These are phyloP conservation scores for Trichogramma dendrolimi DNA, from an alignment of 2,888 invertebrate genomes.

Conservation along the genomic window DNA sequence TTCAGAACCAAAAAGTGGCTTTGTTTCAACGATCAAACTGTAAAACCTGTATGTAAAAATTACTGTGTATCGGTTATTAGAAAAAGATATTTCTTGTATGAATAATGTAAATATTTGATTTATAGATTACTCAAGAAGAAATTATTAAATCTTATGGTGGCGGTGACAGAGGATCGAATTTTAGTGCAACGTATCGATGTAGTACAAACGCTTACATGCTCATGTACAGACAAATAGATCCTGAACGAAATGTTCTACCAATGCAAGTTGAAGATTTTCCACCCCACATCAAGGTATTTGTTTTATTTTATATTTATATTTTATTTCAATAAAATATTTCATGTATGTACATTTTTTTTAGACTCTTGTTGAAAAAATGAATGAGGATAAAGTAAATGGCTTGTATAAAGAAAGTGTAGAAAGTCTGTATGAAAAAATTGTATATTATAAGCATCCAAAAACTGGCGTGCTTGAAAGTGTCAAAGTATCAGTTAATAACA, in stretches of 20 bases:
- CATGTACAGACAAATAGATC: slow-evolving; percentile 77
- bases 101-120: slow-evolving; percentile 21
- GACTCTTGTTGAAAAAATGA: slow-evolving; percentile 61
- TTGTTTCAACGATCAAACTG: slow-evolving; percentile 84
- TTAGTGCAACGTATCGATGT: slow-evolving; percentile 70
- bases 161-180: slow-evolving; percentile 59
- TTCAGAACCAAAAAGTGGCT: slow-evolving; percentile 73
- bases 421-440: slow-evolving; percentile 61
- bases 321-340: slow-evolving; percentile 4
- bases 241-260: slow-evolving; percentile 60
- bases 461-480: slow-evolving; percentile 54
- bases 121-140: slow-evolving; percentile 72
- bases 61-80: slow-evolving; percentile 2
- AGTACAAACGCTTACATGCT: slow-evolving; percentile 89
- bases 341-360: slow-evolving; percentile 33
- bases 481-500: slow-evolving; percentile 59
- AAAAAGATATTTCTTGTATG: background rate
- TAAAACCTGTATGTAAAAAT: slow-evolving; percentile 59
- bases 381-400: slow-evolving; percentile 63
- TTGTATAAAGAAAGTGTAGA: slow-evolving; percentile 51
- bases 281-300: slow-evolving; percentile 60
- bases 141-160: slow-evolving; percentile 77
- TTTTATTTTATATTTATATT: slow-evolving; percentile 9
- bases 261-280: slow-evolving; percentile 71
- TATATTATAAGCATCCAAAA: slow-evolving; percentile 65